Percentiles rank a stretch among this genome's conserved stretches.
Conservation (phyloP, 2,888 invertebrate species). For the Tortrix viridana region DNA sequence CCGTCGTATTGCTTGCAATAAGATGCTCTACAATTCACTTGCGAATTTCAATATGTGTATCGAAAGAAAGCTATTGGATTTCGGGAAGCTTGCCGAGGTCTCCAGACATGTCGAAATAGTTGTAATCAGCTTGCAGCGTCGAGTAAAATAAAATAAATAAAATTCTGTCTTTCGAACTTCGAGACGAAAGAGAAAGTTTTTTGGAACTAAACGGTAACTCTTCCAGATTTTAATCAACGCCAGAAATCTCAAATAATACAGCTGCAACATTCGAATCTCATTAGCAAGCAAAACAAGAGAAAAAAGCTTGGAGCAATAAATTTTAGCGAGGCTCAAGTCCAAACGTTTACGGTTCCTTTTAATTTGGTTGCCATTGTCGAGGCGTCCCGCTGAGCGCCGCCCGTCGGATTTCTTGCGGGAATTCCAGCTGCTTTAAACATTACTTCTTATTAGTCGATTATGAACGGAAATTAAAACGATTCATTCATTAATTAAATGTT, state of each 20-base stretch:
- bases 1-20: slow-evolving; percentile 65
- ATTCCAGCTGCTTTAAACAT: slow-evolving; percentile 80
- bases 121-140: slow-evolving; percentile 31
- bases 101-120: slow-evolving; percentile 29
- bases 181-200: slow-evolving; percentile 12
- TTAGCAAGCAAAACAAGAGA: slow-evolving; percentile 79
- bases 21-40: slow-evolving; percentile 68
- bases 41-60: slow-evolving; percentile 66
- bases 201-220: slow-evolving; percentile 43
- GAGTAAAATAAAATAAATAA: slow-evolving; percentile 20
- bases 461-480: slow-evolving; percentile 66
- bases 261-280: slow-evolving; percentile 81
- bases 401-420: slow-evolving; percentile 76
- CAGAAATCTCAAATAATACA: slow-evolving; percentile 69
- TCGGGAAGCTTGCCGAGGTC: slow-evolving; percentile 31
- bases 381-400: slow-evolving; percentile 77
- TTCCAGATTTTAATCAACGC: slow-evolving; percentile 62
- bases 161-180: slow-evolving; percentile 17
- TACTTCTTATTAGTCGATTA: slow-evolving; percentile 79
- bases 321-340: slow-evolving; percentile 81
- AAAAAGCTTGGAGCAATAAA: slow-evolving; percentile 78
- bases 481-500: slow-evolving; percentile 50
- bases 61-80: slow-evolving; percentile 58
- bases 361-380: slow-evolving; percentile 82
- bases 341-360: slow-evolving; percentile 83